phyloP scores from a whole-genome alignment of 2,797 vertebrate genomes.

The Heterohyrax brucei region DNA sequence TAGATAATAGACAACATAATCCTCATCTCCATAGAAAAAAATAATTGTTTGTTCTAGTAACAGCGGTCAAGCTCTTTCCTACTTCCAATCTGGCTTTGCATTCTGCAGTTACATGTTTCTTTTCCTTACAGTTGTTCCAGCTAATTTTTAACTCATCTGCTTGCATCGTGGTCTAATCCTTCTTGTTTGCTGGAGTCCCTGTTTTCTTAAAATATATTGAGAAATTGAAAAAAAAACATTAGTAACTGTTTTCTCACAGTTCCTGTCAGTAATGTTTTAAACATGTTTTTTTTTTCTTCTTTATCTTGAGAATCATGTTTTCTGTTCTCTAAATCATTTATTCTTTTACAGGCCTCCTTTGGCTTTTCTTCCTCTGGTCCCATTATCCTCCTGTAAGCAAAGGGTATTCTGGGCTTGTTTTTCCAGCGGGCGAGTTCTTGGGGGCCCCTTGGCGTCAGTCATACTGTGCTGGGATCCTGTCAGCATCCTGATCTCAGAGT shows the following conservation, averaged over 20 bases:
- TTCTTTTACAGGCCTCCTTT: not conserved
- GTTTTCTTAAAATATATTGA: not conserved
- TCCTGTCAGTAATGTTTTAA: slow-evolving; percentile 26
- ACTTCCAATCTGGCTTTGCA: not conserved
- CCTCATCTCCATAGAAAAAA: not conserved
- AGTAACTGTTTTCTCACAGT: not conserved
- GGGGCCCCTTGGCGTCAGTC: not conserved
- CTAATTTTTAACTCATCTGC: not conserved
- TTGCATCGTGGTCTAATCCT: not conserved
- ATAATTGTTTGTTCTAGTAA: not conserved
- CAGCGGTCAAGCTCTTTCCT: not conserved
- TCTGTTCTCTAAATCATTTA: not conserved
- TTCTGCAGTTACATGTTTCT: not conserved
- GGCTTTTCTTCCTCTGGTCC: not conserved
- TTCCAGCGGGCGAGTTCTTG: not conserved
- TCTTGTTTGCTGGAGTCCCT: not conserved
- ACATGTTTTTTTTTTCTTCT: not conserved
- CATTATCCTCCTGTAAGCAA: not conserved
- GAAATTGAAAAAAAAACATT: not conserved
- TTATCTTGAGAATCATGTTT: not conserved
- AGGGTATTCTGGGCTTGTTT: not conserved
- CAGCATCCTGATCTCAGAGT: not conserved
- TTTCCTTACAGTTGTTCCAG: not conserved
- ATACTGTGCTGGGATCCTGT: not conserved
- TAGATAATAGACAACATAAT: not conserved